phyloP scores from a whole-genome alignment of 2,797 vertebrate species.

The Ctenopoma multispine region DNA sequence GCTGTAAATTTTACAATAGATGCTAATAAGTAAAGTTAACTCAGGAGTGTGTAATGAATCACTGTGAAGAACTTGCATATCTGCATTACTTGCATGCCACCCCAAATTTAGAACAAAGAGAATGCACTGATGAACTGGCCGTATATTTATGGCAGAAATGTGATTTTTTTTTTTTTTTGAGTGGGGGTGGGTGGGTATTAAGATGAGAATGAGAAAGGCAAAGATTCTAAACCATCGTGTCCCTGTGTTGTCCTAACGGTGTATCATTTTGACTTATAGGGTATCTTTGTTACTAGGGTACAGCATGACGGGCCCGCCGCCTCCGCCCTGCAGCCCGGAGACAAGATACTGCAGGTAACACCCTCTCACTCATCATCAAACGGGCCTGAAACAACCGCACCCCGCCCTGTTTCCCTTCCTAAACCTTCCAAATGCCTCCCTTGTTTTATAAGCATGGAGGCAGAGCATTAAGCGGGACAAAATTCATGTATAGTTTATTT shows the following conservation, averaged over 20 bases:
- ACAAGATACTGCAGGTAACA: slow-evolving; percentile 99
- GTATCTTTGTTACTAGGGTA: slow-evolving; percentile 99
- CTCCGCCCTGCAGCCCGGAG: slow-evolving; percentile 94
- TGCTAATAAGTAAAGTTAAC: slow-evolving; percentile 18
- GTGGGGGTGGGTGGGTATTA: slow-evolving; percentile 38
- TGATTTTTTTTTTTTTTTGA: slow-evolving; percentile 21
- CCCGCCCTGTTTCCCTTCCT: slow-evolving; percentile 22
- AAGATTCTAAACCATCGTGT: slow-evolving; percentile 90
- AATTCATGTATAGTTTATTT: not conserved
- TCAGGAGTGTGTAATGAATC: slow-evolving; percentile 1
- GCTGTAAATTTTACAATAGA: slow-evolving; percentile 33
- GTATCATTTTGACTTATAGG: slow-evolving; percentile 99
- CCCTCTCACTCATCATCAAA: slow-evolving; percentile 40
- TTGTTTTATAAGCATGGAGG: slow-evolving; percentile 21
- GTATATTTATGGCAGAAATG: slow-evolving; percentile 50
- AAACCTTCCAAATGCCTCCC: not conserved
- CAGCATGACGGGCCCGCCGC: slow-evolving; percentile 98
- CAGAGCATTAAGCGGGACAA: slow-evolving; percentile 37
- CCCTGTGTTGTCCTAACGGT: slow-evolving; percentile 96
- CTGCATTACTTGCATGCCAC: slow-evolving; percentile 55
- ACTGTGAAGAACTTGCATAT: slow-evolving; percentile 1
- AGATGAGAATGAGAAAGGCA: slow-evolving; percentile 83
- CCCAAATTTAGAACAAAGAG: slow-evolving; percentile 60
- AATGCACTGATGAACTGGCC: slow-evolving; percentile 47
- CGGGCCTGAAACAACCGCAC: slow-evolving; percentile 37